phyloP scores from a whole-genome alignment of 2,797 vertebrate species.

The Morelia viridis region DNA sequence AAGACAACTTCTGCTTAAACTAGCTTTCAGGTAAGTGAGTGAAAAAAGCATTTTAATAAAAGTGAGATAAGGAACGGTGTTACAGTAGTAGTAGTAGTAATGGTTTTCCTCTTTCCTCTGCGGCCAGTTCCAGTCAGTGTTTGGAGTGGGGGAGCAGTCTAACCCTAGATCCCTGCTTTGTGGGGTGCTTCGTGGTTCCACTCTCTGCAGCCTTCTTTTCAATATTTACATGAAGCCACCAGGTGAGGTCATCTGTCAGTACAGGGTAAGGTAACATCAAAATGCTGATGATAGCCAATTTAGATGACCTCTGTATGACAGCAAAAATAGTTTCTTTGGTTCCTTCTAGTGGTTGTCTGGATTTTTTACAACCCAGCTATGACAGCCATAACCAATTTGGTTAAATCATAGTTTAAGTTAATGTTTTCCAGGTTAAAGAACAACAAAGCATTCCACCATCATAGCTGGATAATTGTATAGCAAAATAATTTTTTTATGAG shows the following conservation, averaged over 20 bases:
- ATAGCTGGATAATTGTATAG: constrained; percentile 64
- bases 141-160: too few species aligned
- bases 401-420: constrained; percentile 50
- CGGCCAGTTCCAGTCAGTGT: too few species aligned
- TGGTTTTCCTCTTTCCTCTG: too few species aligned
- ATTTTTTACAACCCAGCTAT: background rate
- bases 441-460: constrained; percentile 57
- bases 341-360: background rate
- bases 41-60: background rate
- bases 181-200: too few species aligned
- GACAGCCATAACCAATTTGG: background rate
- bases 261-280: too few species aligned
- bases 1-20: background rate
- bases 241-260: too few species aligned
- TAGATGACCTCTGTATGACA: background rate
- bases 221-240: too few species aligned
- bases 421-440: constrained; percentile 49
- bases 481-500: constrained; percentile 71
- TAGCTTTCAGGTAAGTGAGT: constrained; percentile 5
- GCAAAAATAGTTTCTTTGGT: background rate
- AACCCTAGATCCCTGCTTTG: too few species aligned
- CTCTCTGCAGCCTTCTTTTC: too few species aligned
- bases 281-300: background rate
- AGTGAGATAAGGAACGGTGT: background rate
- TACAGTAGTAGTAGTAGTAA: background rate